Conservation (phyloP, 2,113 vertebrate species). For the Colistium nudipinnis region DNA sequence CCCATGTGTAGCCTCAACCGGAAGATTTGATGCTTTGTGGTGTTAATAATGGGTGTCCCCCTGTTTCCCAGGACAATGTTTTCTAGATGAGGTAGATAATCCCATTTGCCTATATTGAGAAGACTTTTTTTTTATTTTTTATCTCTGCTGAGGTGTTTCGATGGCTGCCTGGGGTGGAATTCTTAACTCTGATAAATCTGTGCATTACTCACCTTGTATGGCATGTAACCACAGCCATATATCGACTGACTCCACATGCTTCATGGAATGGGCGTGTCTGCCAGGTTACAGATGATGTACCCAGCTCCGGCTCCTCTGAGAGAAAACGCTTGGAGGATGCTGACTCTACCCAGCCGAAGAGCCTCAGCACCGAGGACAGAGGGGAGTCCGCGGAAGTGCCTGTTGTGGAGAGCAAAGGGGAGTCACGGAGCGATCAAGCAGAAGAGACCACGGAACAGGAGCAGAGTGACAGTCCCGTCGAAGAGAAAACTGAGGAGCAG, state of each 20-base stretch:
- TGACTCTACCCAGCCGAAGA: not conserved
- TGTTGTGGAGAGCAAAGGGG: too few species aligned
- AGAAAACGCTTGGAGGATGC: slow-evolving; percentile 4
- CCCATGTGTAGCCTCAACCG: too few species aligned
- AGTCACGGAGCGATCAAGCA: not conserved
- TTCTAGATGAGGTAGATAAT: too few species aligned
- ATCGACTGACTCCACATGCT: slow-evolving; percentile 1
- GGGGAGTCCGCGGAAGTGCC: too few species aligned
- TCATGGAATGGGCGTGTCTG: slow-evolving; percentile 40
- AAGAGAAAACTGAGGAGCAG: slow-evolving; percentile 6
- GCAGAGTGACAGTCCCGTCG: not conserved
- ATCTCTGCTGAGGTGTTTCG: accelerated
- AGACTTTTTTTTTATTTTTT: not conserved
- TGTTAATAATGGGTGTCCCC: too few species aligned
- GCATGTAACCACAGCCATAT: not conserved
- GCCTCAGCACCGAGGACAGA: slow-evolving; percentile 8
- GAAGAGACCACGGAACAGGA: slow-evolving; percentile 26
- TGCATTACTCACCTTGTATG: slow-evolving; percentile 5
- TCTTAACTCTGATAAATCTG: not conserved
- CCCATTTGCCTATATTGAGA: too few species aligned
- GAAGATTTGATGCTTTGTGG: too few species aligned
- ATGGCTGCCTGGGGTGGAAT: not conserved
- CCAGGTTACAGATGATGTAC: slow-evolving; percentile 30
- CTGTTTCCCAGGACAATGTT: too few species aligned
- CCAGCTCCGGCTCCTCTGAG: slow-evolving; percentile 6